Base-by-base conservation (phyloP, 2,888 invertebrate genomes). In the Melinaea menophilus region DNA sequence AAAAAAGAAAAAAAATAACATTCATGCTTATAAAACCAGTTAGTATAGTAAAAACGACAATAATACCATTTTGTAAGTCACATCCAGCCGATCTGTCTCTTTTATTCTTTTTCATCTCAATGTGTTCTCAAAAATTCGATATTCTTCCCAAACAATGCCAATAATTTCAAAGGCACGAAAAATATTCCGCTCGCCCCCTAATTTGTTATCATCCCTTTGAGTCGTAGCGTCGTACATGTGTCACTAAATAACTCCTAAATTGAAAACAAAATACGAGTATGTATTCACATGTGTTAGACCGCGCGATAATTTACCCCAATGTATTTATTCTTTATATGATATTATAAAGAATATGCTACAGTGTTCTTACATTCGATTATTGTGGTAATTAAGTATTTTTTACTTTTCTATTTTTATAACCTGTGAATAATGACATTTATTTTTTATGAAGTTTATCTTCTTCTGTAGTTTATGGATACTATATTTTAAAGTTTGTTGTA, bases 81-180 rank as follows among this genome's bases (percentile, higher is more conserved):
- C 7, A 4, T 37, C 4, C 37, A 59, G 35, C 66, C 54, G 56
- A 66, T 71, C 67, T 51, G 41, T 47, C 61, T 59, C 64, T 48
- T 65, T 61, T 65, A 62, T 62, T 67, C 56, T 66, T 63, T 74
- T 76, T 76, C 71, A 67, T 67, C 73, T 71, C 70, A 69, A 67
- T 72, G 74, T 75, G 72, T 76, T 75, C 75, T 74, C 73, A 74
- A 75, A 78, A 77, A 78, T 79, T 79, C 76, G 78, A 81, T 82
- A 83, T 81, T 80, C 77, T 72, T 37, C 75, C 75, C 79, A 75
- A 77, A 84, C 85, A 86, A 81, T 78, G 76, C 74, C 78, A 79
- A 83, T 85, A 82, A 85, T 86, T 84, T 80, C 77, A 74, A 73
- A 74, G 82, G 84, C 83, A 85, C 79, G 81, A 72, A 75, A 73